Conservation (phyloP, 2,888 invertebrate genomes). For the Ypsolopha sequella region DNA sequence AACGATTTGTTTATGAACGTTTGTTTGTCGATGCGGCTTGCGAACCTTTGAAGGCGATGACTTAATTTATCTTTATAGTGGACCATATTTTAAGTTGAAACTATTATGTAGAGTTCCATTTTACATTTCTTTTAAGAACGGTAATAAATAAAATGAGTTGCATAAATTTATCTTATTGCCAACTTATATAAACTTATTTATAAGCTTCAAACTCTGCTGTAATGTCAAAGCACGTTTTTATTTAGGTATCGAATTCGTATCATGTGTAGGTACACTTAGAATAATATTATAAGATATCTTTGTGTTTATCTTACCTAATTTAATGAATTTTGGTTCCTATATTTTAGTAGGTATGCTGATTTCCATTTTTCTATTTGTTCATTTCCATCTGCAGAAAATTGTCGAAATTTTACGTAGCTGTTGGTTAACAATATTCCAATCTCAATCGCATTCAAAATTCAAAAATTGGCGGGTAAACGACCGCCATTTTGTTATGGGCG, state of each 20-base stretch:
- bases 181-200: background rate
- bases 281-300: too few species aligned
- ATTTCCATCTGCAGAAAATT: too few species aligned
- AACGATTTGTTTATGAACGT: constrained; percentile 66
- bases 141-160: too few species aligned
- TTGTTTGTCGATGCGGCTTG: constrained; percentile 14
- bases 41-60: background rate
- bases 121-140: too few species aligned
- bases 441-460: constrained; percentile 25
- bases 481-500: constrained; percentile 74
- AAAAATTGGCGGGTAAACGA: constrained; percentile 70
- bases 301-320: background rate
- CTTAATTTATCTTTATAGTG: background rate
- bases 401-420: too few species aligned
- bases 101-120: too few species aligned
- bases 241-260: too few species aligned
- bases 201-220: too few species aligned
- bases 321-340: background rate
- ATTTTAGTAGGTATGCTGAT: too few species aligned
- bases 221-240: too few species aligned
- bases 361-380: too few species aligned
- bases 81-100: background rate
- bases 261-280: too few species aligned
- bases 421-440: background rate
- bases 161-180: background rate